phyloP scores from a whole-genome alignment of 2,113 vertebrate genomes.

The Toxotes chatareus region DNA sequence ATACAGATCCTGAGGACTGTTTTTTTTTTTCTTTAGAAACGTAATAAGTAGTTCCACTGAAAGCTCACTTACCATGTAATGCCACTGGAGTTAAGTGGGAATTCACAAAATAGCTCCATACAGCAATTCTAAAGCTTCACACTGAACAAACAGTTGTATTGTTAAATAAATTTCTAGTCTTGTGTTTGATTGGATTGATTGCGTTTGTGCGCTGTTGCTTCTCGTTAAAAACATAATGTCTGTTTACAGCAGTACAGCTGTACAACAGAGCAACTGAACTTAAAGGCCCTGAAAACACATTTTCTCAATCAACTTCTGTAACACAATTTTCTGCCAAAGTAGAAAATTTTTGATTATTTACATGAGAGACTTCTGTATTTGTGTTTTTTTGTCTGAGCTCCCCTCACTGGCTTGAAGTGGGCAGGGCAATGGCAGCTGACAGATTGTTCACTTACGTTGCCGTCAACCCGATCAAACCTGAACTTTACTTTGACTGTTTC shows the following conservation, averaged over 20 bases:
- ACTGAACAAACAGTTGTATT: not conserved
- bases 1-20: not conserved
- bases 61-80: not conserved
- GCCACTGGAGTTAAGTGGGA: not conserved
- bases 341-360: constrained; percentile 12
- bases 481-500: not conserved
- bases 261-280: constrained; percentile 18
- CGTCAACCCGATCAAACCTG: not conserved
- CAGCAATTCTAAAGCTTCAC: constrained; percentile 9
- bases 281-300: constrained; percentile 42
- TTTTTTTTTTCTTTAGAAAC: constrained; percentile 5
- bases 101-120: not conserved
- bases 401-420: constrained; percentile 28
- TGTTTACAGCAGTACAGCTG: constrained; percentile 33
- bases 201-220: constrained; percentile 27
- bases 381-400: not conserved
- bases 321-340: not conserved
- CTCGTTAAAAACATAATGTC: not conserved
- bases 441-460: constrained; percentile 7
- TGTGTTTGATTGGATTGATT: constrained; percentile 36
- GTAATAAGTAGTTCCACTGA: not conserved
- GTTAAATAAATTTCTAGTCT: constrained; percentile 25
- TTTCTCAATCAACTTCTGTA: constrained; percentile 27
- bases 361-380: constrained; percentile 25
- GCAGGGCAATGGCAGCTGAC: not conserved